Base-by-base conservation (phyloP, 2,888 invertebrate genomes). In the Latrodectus hesperus region DNA sequence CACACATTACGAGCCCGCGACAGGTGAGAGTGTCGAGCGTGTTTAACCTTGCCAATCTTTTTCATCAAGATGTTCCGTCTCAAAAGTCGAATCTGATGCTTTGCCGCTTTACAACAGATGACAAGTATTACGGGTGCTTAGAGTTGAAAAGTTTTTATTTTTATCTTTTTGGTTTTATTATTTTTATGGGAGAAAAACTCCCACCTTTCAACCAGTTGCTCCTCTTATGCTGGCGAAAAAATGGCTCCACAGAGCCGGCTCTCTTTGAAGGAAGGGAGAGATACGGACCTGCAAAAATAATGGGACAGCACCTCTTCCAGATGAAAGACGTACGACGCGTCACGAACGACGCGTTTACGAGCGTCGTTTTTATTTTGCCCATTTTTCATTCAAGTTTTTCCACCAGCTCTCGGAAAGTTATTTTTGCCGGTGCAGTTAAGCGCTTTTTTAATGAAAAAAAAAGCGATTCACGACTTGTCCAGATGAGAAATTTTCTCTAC, bases 51-150 rank as follows among this genome's bases (percentile, higher is more conserved):
- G 82, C 60, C 38, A 68, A 22, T 26, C 75, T 68, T 85, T 73
- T 22, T 79, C 79, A 85, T 75, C 84, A 85, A 85, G 79, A 79
- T 79, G 84, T 85, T 85, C 68, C 68, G 53, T 72, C 79, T 85
- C 79, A 79, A 70, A 55, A 70, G 68, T 60, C 74, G 74, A 85
- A 79, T 85, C 74, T 74, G 84, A 79, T 78, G 64, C 72, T 85
- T 79, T 64, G 17, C 70, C 70, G 22, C 51, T 75, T 55, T 73
- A 68, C 68, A 79, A 73, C 84, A 85, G 79, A 85, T 85, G 84
- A 85, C 84, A 85, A 85, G 74, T 79, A 79, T 79, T 85, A 85
- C 84, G 74, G 79, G 73, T 79, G 84, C 74, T 79, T 70, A 64
- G 67, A 79, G 74, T 26, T 53, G 67, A 67, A 65, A 52, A 64